Evolutionary conservation across 2,113 vertebrate species (phyloP), one percentile per base, ranked within the genome.

Genomic region (Oenanthe oenanthe): DNA sequence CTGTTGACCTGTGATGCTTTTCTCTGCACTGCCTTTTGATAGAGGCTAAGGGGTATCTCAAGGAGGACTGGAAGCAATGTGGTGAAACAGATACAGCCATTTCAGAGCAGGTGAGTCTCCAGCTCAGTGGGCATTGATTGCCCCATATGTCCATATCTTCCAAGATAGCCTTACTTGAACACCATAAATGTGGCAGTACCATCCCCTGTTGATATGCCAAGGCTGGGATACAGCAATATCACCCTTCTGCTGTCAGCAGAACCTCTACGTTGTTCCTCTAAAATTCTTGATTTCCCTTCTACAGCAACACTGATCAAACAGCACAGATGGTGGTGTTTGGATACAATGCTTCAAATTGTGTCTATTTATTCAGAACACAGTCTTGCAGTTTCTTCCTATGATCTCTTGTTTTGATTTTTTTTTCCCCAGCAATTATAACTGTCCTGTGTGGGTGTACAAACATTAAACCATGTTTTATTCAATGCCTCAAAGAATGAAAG

Each of bases 111-210:
- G 26, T 68, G 38, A 26, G 9, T 38, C n/a, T 57, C 14, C n/a
- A 57, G 19, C 10, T 57, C 50, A 75, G 7, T 8, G 11, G n/a
- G 25, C 6, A n/a, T 45, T 36, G 10, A 45, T 45, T 45, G 7
- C 19, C 4, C 15, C 28, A 0, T 34, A 25, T 13, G 6, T 51
- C 50, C 4, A 0, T 45, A 45, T 19, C 29, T 75, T 78, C 32
- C 19, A 42, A 67, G 28, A 28, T 5, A 36, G 7, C 6, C 82
- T 50, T 66, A 26, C 5, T 8, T 2, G 10, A 72, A 21, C 19
- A 20, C 10, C 25, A 13, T 32, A 66, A 65, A 65, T 58, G 32
- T 24, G 20, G 6, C 12, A 32, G 24, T 56, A 10, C 25, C 8
- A 42, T 48, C 7, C 7, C 16, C 28, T 66, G 21, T 40, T 92